These are phyloP conservation scores for Rhamnusium bicolor DNA, from an alignment of 2,888 invertebrate species.

Conservation along the genomic window DNA sequence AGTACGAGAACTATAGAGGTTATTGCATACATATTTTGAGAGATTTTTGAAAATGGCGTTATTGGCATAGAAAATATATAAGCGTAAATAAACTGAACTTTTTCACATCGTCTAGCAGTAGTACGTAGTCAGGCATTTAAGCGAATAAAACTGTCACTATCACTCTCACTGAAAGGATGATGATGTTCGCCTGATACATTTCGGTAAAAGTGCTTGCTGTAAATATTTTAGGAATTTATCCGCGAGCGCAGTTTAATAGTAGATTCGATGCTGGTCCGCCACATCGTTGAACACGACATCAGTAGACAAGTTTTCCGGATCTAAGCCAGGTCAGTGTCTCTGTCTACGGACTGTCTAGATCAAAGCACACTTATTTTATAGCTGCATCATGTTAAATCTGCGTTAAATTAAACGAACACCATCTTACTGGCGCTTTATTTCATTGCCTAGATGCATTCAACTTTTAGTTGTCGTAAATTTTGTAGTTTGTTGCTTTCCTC, in stretches of 20 bases:
- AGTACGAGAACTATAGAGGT: neutral
- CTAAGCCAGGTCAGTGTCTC: constrained; percentile 53
- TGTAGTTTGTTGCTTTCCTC: neutral
- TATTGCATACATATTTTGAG: too few relatives aligned
- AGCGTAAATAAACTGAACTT: neutral
- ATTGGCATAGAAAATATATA: neutral
- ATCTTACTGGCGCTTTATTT: constrained; percentile 9
- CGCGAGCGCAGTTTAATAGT: constrained; percentile 4
- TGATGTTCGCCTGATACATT: neutral
- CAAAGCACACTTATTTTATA: constrained; percentile 30
- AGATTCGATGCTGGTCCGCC: constrained; percentile 8
- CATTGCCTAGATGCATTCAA: constrained; percentile 18
- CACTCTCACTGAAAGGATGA: neutral
- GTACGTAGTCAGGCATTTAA: neutral
- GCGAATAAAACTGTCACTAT: neutral
- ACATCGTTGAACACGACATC: constrained; percentile 24
- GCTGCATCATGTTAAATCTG: constrained; percentile 26
- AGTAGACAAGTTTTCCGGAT: constrained; percentile 47
- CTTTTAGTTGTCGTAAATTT: constrained; percentile 16
- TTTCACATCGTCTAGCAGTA: neutral
- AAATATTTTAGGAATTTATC: constrained; percentile 19
- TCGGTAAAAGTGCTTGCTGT: constrained; percentile 4
- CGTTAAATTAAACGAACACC: constrained; percentile 24
- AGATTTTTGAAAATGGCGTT: neutral
- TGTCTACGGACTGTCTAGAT: constrained; percentile 50